These are phyloP conservation scores for Macrophya alboannulata DNA, from an alignment of 2,888 invertebrate species.

Conservation along the genomic window DNA sequence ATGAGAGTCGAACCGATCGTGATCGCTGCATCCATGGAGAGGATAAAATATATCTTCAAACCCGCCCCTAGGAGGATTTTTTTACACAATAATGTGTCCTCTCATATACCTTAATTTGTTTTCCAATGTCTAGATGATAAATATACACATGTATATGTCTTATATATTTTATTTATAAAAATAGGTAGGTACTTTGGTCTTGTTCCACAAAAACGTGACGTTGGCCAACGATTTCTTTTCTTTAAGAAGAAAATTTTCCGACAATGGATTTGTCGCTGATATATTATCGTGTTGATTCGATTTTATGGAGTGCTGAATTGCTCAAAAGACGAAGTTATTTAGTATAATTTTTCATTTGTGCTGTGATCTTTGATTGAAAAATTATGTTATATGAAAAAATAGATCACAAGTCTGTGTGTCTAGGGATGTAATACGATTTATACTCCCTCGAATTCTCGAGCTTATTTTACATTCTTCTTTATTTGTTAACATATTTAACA, in stretches of 20 bases:
- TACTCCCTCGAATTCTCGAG: background rate
- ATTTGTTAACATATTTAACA: background rate
- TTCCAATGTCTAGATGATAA: background rate
- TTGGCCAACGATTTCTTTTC: background rate
- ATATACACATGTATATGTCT: too few species aligned
- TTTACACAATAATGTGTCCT: background rate
- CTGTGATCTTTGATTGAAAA: background rate
- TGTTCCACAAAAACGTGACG: background rate
- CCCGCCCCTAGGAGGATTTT: background rate
- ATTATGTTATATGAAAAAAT: background rate
- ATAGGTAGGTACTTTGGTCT: background rate
- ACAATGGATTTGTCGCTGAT: too few species aligned
- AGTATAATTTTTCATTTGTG: background rate
- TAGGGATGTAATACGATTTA: background rate
- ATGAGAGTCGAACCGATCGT: background rate
- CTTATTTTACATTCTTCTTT: background rate
- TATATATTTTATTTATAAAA: conserved; percentile 35
- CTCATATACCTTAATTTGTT: background rate
- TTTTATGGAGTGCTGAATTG: background rate
- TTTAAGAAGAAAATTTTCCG: background rate
- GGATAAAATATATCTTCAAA: background rate
- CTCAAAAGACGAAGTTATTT: background rate
- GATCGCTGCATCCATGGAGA: background rate
- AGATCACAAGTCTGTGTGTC: background rate
- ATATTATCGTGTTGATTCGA: background rate